Percentiles rank a stretch among this genome's conserved stretches.
Evolutionary conservation across 2,113 vertebrate species (phyloP).

Genomic region (Onychostoma macrolepis): DNA sequence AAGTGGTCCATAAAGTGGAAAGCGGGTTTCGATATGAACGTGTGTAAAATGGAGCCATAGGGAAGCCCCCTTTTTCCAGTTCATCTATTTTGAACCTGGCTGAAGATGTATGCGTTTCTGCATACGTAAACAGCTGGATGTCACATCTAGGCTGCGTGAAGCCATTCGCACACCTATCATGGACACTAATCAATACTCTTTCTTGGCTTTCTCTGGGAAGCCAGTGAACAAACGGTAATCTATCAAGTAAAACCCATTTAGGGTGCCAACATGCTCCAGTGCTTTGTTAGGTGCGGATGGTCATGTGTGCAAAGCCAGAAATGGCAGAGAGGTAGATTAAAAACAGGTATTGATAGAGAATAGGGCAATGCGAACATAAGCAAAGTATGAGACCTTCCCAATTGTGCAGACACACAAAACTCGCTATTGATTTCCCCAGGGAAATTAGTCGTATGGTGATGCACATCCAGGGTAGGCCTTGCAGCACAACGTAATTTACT

Average conservation of each 20-base stretch:
- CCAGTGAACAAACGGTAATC: conserved; percentile 17
- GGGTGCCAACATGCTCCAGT: conserved; percentile 2
- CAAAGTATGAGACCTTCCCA: conserved; percentile 14
- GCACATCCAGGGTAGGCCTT: conserved; percentile 58
- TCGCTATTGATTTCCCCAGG: conserved; percentile 70
- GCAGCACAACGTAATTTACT: conserved; percentile 52
- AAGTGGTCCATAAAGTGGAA: neutral
- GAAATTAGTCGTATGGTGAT: conserved; percentile 67
- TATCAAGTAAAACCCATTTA: conserved; percentile 40
- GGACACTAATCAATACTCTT: conserved; percentile 12
- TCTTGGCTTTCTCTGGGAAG: neutral
- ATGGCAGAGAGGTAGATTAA: conserved; percentile 14
- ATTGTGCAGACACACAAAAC: conserved; percentile 52
- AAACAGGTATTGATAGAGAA: conserved; percentile 36
- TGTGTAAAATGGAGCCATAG: neutral
- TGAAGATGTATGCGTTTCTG: neutral
- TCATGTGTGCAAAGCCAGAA: conserved; percentile 29
- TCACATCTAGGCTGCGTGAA: conserved; percentile 15
- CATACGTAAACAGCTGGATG: conserved; percentile 3
- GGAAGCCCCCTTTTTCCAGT: neutral
- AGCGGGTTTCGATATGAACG: neutral
- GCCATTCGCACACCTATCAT: neutral
- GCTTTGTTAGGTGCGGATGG: conserved; percentile 6
- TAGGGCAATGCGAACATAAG: conserved; percentile 14
- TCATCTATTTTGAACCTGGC: neutral